Percentiles rank a stretch among this genome's conserved stretches.
Evolutionary conservation across 37 sponge, comb jelly and placozoan genomes (phyloP).

Genomic region (Agelas oroides): DNA sequence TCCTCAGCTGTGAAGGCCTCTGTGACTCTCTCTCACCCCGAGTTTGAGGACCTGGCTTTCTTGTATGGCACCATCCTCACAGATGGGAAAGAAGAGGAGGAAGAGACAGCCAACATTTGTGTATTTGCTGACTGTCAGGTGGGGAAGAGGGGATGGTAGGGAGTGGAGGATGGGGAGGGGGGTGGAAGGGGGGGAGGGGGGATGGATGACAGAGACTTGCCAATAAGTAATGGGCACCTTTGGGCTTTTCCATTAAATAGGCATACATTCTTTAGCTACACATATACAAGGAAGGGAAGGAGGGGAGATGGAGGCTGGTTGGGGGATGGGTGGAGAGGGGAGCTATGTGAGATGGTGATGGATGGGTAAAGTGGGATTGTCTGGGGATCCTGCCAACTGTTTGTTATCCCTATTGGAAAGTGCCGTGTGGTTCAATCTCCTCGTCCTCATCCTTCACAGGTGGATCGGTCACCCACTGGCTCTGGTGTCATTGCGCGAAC

Average conservation of each 20-base stretch:
- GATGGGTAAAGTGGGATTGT: too few relatives aligned
- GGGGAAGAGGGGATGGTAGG: not conserved
- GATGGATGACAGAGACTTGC: too few relatives aligned
- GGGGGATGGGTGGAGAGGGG: too few relatives aligned
- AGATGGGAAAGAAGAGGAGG: slow-evolving; percentile 58
- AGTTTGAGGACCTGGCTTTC: slow-evolving; percentile 73
- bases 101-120: slow-evolving; percentile 22
- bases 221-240: too few relatives aligned
- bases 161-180: not conserved
- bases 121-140: slow-evolving; percentile 86
- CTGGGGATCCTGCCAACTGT: not conserved
- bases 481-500: slow-evolving; percentile 82
- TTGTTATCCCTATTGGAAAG: too few relatives aligned
- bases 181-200: too few relatives aligned
- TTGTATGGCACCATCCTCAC: slow-evolving; percentile 86
- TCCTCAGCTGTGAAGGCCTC: slow-evolving; percentile 37
- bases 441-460: too few relatives aligned
- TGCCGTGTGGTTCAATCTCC: too few relatives aligned
- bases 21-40: slow-evolving; percentile 62
- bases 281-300: too few relatives aligned
- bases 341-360: too few relatives aligned
- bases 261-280: too few relatives aligned
- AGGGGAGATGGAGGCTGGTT: too few relatives aligned
- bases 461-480: slow-evolving; percentile 86
- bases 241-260: not conserved